These are phyloP conservation scores for Brachionus rotundiformis DNA, from an alignment of 1,140 invertebrate species.

Conservation along the genomic window DNA sequence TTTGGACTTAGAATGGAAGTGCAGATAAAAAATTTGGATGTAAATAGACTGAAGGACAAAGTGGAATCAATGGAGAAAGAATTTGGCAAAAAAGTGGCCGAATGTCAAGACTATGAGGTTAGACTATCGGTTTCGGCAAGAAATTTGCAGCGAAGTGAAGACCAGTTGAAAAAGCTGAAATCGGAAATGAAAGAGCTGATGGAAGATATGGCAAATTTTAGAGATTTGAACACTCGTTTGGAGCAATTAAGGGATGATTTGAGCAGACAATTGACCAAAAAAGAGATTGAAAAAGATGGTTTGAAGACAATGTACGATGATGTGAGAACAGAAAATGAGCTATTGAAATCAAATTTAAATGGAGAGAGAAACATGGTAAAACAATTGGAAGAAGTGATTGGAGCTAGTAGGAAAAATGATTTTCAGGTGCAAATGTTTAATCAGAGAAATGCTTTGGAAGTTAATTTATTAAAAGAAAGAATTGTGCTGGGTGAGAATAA, in stretches of 20 bases:
- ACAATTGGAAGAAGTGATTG: conserved; percentile 61
- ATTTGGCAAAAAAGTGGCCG: conserved; percentile 59
- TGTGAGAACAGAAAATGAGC: conserved; percentile 59
- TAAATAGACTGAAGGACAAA: conserved; percentile 58
- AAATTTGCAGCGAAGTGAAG: conserved; percentile 59
- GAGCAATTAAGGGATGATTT: conserved; percentile 62
- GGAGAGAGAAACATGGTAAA: conserved; percentile 57
- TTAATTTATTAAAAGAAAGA: conserved; percentile 63
- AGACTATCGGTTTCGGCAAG: conserved; percentile 61
- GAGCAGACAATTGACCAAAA: conserved; percentile 58
- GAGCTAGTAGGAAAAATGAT: conserved; percentile 62
- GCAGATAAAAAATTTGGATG: conserved; percentile 61
- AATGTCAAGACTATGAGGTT: conserved; percentile 60
- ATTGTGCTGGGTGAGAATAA: conserved; percentile 62
- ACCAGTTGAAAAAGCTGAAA: conserved; percentile 58
- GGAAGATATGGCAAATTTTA: conserved; percentile 59
- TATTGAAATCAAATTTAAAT: conserved; percentile 58
- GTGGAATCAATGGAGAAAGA: conserved; percentile 61
- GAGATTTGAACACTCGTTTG: conserved; percentile 61
- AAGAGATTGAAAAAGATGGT: conserved; percentile 59
- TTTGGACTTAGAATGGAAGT: conserved; percentile 61
- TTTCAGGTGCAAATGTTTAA: conserved; percentile 59
- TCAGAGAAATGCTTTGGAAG: conserved; percentile 61
- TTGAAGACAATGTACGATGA: no score
- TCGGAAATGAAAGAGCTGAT: conserved; percentile 58